These are phyloP conservation scores for Gobiocypris rarus DNA, from an alignment of 2,113 vertebrate species.

Conservation along the genomic window DNA sequence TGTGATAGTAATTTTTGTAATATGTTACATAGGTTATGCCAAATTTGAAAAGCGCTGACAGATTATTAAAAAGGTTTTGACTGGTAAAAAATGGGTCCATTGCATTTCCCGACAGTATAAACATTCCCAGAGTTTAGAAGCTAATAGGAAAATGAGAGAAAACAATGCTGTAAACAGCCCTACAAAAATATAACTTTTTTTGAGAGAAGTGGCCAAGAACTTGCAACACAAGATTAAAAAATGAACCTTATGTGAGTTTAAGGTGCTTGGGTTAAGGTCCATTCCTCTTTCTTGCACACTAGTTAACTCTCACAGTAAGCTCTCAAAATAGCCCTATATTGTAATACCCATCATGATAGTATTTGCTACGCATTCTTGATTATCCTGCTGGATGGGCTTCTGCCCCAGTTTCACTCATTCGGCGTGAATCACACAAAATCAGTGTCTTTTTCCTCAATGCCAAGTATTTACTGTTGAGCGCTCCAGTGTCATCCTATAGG, in stretches of 20 bases:
- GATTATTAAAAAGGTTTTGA: not conserved
- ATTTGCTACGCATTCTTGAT: constrained; percentile 6
- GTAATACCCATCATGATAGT: not conserved
- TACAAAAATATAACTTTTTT: not conserved
- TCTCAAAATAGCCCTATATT: not conserved
- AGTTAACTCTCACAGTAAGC: not conserved
- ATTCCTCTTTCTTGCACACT: not conserved
- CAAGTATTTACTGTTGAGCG: not conserved
- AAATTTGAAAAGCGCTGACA: not conserved
- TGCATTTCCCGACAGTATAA: not conserved
- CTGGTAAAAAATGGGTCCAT: not conserved
- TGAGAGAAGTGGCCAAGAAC: not conserved
- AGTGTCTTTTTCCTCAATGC: constrained; percentile 15
- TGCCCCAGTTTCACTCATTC: constrained; percentile 24
- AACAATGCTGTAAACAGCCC: not conserved
- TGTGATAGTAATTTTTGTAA: not conserved
- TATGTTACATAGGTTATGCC: not conserved
- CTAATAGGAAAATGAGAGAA: too few relatives aligned
- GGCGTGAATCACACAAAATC: not conserved
- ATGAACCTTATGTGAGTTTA: too few relatives aligned
- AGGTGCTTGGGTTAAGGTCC: constrained; percentile 20
- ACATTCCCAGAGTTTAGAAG: not conserved
- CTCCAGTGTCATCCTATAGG: not conserved
- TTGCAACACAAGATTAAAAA: not conserved
- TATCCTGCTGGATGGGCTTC: not conserved